Evolutionary conservation across 2,888 invertebrate species (phyloP), one percentile per base, ranked within the genome.

Genomic region (Galeopsomyia nigrocyanea): DNA sequence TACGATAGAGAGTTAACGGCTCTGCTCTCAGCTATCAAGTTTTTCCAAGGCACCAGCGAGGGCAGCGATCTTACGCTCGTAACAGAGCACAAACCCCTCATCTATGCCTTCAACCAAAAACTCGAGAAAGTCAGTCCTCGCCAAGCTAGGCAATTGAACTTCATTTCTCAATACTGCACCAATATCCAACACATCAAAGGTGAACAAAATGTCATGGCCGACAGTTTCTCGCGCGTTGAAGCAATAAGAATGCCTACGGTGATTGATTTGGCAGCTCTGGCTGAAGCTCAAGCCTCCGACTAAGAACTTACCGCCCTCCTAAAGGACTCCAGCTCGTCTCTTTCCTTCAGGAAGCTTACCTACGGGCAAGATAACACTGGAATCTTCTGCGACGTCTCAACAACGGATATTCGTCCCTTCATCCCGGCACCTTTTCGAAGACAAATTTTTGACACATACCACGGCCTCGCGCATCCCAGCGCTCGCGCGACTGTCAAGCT

Each of bases 1-100:
- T 81, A 77, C 64, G 79, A 80, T 26, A 51, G 78, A 7, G 80
- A 82, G 68, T 68, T 81, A 2, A 74, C 80, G 0, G 79, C 80
- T 0, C 78, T 80, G 5, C 81, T 79, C 55, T 53, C 66, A 2
- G 72, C 78, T 0, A 63, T 80, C 1, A 77, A 76, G 51, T 61
- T 77, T 62, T 80, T 80, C 21, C 49, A 71, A 1, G 74, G 79
- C 51, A 75, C 80, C 68, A 46, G 80, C 0, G 78, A 78, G 22
- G 77, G 73, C 0, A 49, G 76, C 10, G 19, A 49, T 0, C 77
- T 77, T 51, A 74, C 61, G 5, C 68, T 76, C n/a, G 61, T 21
- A 2, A 77, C 77, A 1, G 67, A 73, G 47, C 46, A 83, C 80
- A 31, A 76, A 71, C 71, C 75, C 0, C 19, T 76, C 0, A 69